These are phyloP conservation scores for Octodonta nipae DNA, from an alignment of 2,888 invertebrate genomes.

Conservation along the genomic window DNA sequence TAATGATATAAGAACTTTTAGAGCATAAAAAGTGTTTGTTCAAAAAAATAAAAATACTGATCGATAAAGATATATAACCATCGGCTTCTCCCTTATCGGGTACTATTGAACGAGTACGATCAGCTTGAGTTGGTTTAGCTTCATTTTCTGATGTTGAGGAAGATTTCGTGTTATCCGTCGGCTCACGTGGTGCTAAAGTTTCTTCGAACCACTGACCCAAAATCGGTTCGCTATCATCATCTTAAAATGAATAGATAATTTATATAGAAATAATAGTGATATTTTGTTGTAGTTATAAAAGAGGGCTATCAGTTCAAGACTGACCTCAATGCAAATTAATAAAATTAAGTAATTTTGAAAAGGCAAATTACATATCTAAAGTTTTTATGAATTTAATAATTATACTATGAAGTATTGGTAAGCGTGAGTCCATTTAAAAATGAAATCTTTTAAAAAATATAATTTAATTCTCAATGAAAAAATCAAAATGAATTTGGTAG, in stretches of 20 bases:
- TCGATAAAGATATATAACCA: constrained; percentile 73
- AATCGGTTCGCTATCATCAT: constrained; percentile 70
- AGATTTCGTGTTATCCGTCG: constrained; percentile 43
- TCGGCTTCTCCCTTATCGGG: constrained; percentile 69
- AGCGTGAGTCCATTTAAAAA: too few relatives aligned
- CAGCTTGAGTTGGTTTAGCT: constrained; percentile 37
- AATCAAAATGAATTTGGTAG: too few relatives aligned
- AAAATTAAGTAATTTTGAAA: too few relatives aligned
- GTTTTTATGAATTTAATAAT: too few relatives aligned
- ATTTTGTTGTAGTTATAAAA: too few relatives aligned
- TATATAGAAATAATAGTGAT: too few relatives aligned
- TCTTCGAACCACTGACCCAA: constrained; percentile 91
- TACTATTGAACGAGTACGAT: constrained; percentile 43
- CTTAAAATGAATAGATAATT: constrained; percentile 26
- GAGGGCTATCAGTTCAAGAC: too few relatives aligned
- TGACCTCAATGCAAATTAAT: too few relatives aligned
- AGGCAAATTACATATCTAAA: too few relatives aligned
- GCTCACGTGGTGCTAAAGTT: constrained; percentile 70
- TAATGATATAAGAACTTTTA: constrained; percentile 52
- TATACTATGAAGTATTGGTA: too few relatives aligned
- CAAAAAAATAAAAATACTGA: constrained; percentile 74
- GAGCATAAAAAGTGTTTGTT: constrained; percentile 68
- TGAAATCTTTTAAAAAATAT: too few relatives aligned
- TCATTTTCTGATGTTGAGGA: constrained; percentile 40
- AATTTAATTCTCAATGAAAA: too few relatives aligned